Evolutionary conservation across 2,797 vertebrate species (phyloP).

Genomic region (Lutjanus campechanus): DNA sequence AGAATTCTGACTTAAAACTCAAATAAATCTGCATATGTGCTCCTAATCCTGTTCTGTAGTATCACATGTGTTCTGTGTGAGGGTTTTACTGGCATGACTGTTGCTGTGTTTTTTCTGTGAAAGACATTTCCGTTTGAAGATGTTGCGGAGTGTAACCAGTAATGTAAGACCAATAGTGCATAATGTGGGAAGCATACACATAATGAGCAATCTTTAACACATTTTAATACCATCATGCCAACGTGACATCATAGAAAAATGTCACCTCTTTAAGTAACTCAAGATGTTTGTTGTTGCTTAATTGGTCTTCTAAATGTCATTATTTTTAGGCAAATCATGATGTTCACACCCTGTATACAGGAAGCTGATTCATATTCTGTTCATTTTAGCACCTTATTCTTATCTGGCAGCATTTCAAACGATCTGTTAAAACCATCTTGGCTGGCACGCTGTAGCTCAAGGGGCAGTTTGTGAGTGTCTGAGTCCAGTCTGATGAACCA

Average conservation of each 20-base stretch:
- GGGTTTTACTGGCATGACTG: constrained; percentile 2
- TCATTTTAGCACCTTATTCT: neutral
- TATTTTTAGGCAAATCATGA: neutral
- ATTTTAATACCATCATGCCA: neutral
- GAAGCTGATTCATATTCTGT: neutral
- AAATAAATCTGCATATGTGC: too few relatives aligned
- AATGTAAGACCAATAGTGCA: neutral
- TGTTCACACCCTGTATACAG: neutral
- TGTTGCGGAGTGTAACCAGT: neutral
- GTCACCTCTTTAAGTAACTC: neutral
- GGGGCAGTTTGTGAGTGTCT: neutral
- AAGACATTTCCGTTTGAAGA: neutral
- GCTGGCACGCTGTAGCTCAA: neutral
- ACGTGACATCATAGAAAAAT: constrained; percentile 6
- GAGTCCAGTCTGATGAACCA: neutral
- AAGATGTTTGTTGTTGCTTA: constrained; percentile 6
- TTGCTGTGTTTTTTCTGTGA: neutral
- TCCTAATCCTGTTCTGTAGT: too few relatives aligned
- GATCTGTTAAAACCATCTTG: neutral
- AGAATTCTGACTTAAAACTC: too few relatives aligned
- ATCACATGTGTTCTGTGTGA: neutral
- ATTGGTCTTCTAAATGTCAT: neutral
- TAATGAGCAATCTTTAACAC: neutral
- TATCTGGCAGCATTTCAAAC: neutral
- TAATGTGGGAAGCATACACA: neutral